phyloP scores from a whole-genome alignment of 2,888 invertebrate species.

The Stenolophus ochropezus region DNA sequence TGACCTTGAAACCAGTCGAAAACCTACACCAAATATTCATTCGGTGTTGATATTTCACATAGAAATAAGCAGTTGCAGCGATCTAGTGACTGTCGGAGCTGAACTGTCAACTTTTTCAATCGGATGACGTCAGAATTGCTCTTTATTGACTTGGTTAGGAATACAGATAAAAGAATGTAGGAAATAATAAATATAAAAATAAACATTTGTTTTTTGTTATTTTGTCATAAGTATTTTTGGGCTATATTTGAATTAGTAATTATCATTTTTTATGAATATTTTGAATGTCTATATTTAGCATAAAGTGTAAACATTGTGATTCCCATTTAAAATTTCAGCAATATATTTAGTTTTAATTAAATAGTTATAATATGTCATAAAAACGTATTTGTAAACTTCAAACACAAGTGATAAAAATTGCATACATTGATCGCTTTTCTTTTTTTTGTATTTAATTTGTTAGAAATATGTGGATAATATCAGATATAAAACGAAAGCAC shows the following conservation, averaged over 20 bases:
- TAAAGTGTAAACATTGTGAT: background rate
- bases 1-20: conserved; percentile 43
- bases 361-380: no score
- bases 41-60: conserved; percentile 34
- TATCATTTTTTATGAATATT: background rate
- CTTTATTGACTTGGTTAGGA: background rate
- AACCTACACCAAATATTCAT: conserved; percentile 41
- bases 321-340: background rate
- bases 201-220: background rate
- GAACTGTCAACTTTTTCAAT: conserved; percentile 7
- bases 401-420: no score
- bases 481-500: no score
- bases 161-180: background rate
- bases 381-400: no score
- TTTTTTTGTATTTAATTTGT: no score
- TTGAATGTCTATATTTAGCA: background rate
- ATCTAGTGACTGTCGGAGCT: background rate
- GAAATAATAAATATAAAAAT: background rate
- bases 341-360: background rate
- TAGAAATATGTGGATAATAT: no score
- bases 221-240: background rate
- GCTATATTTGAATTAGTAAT: background rate
- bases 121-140: conserved; percentile 8
- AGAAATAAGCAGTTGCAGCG: conserved; percentile 1
- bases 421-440: no score